Conservation (phyloP, 2,113 vertebrate species). For the Boulengeromyrus knoepffleri region DNA sequence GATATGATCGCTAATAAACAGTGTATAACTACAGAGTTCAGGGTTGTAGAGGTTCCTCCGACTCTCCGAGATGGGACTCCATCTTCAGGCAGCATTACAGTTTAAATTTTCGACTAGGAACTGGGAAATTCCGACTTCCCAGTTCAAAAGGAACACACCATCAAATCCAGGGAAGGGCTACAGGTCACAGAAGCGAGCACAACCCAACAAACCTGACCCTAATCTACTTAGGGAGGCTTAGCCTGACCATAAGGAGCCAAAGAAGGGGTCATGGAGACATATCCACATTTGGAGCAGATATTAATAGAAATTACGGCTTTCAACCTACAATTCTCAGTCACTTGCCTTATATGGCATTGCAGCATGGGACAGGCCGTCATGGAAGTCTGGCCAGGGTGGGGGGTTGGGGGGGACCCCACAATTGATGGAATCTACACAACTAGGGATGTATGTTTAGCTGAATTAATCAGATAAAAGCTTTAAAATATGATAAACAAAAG, state of each 20-base stretch:
- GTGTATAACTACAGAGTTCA: background rate
- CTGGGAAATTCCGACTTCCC: background rate
- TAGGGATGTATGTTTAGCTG: background rate
- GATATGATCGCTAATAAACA: background rate
- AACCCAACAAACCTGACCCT: background rate
- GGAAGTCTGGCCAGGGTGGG: background rate
- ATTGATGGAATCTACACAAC: background rate
- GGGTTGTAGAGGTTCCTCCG: background rate
- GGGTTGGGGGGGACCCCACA: background rate
- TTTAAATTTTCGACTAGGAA: background rate
- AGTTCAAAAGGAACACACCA: background rate
- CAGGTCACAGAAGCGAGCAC: background rate
- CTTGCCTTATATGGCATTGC: conserved; percentile 4
- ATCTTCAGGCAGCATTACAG: background rate
- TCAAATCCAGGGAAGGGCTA: background rate
- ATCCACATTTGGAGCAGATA: background rate
- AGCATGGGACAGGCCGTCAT: background rate
- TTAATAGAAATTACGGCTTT: background rate
- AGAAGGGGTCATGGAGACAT: background rate
- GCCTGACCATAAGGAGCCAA: background rate
- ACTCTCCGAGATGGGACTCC: background rate
- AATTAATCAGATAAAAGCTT: background rate
- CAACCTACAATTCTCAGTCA: background rate
- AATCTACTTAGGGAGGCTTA: background rate
- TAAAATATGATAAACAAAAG: background rate